Percentiles rank a stretch among this genome's conserved stretches.
Evolutionary conservation across 2,113 vertebrate species (phyloP).

Genomic region (Scalopus aquaticus): DNA sequence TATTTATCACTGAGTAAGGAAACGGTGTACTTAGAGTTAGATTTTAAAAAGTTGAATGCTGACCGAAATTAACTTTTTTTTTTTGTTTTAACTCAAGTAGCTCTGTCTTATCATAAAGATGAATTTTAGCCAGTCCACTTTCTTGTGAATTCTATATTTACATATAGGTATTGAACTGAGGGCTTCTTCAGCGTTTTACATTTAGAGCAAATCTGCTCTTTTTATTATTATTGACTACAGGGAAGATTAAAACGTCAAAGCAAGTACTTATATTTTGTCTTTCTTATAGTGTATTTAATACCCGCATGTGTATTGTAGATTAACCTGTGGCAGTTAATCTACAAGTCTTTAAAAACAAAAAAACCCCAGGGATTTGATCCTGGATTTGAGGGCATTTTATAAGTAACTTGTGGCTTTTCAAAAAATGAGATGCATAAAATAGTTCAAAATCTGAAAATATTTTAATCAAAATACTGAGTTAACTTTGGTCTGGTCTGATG

Average conservation of each 20-base stretch:
- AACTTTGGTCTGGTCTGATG: background rate
- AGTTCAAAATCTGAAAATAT: background rate
- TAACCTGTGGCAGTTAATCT: background rate
- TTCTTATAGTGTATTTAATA: conserved; percentile 24
- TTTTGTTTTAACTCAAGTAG: background rate
- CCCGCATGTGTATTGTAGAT: background rate
- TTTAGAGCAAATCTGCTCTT: background rate
- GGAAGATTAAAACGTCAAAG: conserved; percentile 18
- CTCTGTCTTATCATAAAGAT: background rate
- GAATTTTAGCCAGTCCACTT: background rate
- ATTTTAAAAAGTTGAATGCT: background rate
- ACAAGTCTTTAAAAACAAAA: background rate
- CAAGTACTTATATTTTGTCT: background rate
- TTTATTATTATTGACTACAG: background rate
- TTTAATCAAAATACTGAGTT: background rate
- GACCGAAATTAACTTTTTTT: background rate
- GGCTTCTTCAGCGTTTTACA: background rate
- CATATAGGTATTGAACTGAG: background rate
- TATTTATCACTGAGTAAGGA: conserved; percentile 30
- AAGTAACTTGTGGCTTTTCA: conserved; percentile 26
- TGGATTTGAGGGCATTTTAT: conserved; percentile 9
- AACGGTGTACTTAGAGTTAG: background rate
- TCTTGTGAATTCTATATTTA: conserved; percentile 12
- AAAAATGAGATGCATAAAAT: conserved; percentile 11
- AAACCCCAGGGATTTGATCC: background rate